Conservation (phyloP, 1,140 invertebrate genomes). For the Heterodera carotae region DNA sequence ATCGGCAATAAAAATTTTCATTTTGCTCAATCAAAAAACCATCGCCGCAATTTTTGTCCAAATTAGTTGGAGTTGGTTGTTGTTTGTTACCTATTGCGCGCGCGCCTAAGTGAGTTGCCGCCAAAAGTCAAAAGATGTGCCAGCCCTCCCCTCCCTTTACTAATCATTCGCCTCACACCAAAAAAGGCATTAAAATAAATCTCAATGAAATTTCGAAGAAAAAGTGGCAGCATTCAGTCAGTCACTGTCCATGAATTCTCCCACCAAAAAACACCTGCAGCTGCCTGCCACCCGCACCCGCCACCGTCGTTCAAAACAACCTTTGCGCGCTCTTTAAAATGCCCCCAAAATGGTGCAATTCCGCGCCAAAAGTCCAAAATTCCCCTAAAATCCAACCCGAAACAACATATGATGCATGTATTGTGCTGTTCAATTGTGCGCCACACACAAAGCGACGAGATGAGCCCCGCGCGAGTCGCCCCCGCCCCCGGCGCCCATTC, state of each 20-base stretch:
- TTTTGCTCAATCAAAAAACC: too few relatives aligned
- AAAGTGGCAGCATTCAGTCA: not conserved
- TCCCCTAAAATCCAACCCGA: not conserved
- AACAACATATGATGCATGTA: not conserved
- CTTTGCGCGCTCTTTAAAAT: too few relatives aligned
- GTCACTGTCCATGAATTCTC: not conserved
- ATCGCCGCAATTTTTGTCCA: too few relatives aligned
- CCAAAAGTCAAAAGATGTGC: too few relatives aligned
- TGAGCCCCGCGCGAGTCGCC: too few relatives aligned
- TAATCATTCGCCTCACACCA: too few relatives aligned
- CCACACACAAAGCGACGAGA: not conserved
- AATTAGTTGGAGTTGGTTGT: too few relatives aligned
- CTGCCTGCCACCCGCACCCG: not conserved
- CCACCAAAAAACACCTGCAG: not conserved
- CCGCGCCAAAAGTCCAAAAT: not conserved
- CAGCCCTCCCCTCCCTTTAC: too few relatives aligned
- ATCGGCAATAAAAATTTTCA: too few relatives aligned
- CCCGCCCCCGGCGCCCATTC: too few relatives aligned
- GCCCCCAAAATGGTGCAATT: not conserved
- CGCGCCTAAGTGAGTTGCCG: too few relatives aligned
- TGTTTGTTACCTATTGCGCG: too few relatives aligned
- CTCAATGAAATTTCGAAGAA: not conserved
- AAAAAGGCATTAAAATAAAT: not conserved
- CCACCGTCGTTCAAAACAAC: not conserved
- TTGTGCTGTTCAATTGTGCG: not conserved